Percentiles rank a stretch among this genome's conserved stretches.
These are phyloP conservation scores for Aspidiotus destructor DNA, from an alignment of 2,888 invertebrate species.

Conservation along the genomic window DNA sequence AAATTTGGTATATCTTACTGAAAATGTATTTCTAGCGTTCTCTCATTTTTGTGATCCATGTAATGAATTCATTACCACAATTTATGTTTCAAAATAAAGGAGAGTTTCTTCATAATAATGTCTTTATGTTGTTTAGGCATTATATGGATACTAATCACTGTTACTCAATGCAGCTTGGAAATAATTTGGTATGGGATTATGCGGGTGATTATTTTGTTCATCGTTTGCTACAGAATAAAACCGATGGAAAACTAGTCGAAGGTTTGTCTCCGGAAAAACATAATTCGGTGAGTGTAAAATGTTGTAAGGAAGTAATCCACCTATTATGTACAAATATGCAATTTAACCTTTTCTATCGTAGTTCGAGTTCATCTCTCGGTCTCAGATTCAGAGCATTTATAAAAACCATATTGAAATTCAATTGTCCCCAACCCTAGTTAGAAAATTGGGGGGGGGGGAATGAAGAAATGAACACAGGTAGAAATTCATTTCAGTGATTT, in stretches of 20 bases:
- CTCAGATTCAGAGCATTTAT: too few species aligned
- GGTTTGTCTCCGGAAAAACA: conserved; percentile 46
- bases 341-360: too few species aligned
- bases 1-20: too few species aligned
- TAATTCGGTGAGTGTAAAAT: conserved; percentile 15
- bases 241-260: conserved; percentile 86
- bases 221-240: conserved; percentile 89
- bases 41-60: background rate
- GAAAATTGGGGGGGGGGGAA: too few species aligned
- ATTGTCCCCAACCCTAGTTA: too few species aligned
- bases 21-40: background rate
- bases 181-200: conserved; percentile 98
- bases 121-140: conserved; percentile 52
- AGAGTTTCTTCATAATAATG: conserved; percentile 1
- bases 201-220: conserved; percentile 96
- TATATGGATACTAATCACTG: conserved; percentile 93
- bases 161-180: conserved; percentile 91
- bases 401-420: too few species aligned
- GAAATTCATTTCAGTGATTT: too few species aligned
- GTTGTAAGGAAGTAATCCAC: background rate
- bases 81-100: background rate
- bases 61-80: background rate
- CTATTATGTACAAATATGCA: too few species aligned
- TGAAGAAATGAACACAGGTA: too few species aligned
- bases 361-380: too few species aligned